Base-by-base conservation (phyloP, 2,113 vertebrate genomes). In the Procavia capensis region DNA sequence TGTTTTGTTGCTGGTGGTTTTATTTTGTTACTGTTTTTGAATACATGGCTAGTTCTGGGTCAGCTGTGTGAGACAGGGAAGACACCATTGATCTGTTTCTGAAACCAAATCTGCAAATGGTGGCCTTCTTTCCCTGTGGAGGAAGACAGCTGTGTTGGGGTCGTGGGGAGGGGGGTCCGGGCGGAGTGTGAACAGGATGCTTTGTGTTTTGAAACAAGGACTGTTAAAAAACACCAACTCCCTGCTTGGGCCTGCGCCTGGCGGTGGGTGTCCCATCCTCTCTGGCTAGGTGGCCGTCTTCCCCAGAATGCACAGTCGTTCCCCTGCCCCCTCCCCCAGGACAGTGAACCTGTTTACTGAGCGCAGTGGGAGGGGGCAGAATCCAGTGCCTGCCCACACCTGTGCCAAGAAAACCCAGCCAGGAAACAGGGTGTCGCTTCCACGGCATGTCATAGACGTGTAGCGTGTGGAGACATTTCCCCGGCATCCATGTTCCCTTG, bases 161-260 rank as follows among this genome's bases (percentile, higher is more conserved):
- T 97, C 93, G 3, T 29, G 5, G 83, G 10, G 64, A 41, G 90
- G 92, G 96, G 97, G 92, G 41, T 92, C 91, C 31, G 47, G 83
- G 72, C 41, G 97, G 89, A 95, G 68, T 57, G 83, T 90, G 93
- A 95, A 91, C 97, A 96, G 86, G 98, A 98, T 98, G 97, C 97
- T 98, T 97, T 97, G 80, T 97, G 95, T 98, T 97, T 93, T 27
- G 92, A 91, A 97, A 96, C 92, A 41, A 96, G 96, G 92, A 34
- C 57, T 5, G 94, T 92, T 95, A 74, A 93, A 64, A 96, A 31
- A 96, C 97, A 86, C 64, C 1, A 82, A 88, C 90, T 91, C 86
- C 78, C 78, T 80, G 45, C 86, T 96, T 84, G 91, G 97, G 98
- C 98, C 98, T 94, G 91, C 88, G 76, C 92, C 79, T 94, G 79